Percentiles rank a stretch among this genome's conserved stretches.
phyloP scores from a whole-genome alignment of 2,888 invertebrate genomes.

The Drosophila merina region DNA sequence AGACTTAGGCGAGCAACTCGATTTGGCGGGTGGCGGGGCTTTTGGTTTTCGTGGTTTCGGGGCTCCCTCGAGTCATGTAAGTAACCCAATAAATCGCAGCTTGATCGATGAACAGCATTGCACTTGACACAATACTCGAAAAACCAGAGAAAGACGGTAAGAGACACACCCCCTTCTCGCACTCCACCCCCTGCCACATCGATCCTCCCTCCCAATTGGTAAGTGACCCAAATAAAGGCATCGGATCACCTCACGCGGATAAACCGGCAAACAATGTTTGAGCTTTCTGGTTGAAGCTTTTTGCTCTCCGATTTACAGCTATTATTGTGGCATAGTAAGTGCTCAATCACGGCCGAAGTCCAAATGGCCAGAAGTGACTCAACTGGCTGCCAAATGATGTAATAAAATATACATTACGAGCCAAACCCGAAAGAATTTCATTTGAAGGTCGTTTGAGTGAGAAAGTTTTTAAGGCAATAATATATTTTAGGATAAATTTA shows the following conservation, averaged over 20 bases:
- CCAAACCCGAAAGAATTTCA: constrained; percentile 59
- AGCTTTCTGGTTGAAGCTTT: constrained; percentile 70
- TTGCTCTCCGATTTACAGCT: constrained; percentile 36
- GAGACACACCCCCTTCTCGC: constrained; percentile 28
- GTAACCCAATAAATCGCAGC: constrained; percentile 72
- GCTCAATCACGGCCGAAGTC: constrained; percentile 63
- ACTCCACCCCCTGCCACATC: constrained; percentile 18
- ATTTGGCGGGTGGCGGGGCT: constrained; percentile 13
- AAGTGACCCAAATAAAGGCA: constrained; percentile 55
- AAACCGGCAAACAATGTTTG: constrained; percentile 36
- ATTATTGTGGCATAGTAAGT: constrained; percentile 60
- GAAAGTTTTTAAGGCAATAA: not conserved
- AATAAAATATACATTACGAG: constrained; percentile 37
- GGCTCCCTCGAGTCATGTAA: constrained; percentile 59
- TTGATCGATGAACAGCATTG: constrained; percentile 74
- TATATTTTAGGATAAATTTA: not conserved
- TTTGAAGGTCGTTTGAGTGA: constrained; percentile 32
- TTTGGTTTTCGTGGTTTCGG: constrained; percentile 8
- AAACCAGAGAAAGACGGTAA: constrained; percentile 13
- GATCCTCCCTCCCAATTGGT: not conserved
- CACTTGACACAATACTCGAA: constrained; percentile 67
- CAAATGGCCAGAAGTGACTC: constrained; percentile 52
- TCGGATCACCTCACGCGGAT: constrained; percentile 41
- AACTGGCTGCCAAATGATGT: constrained; percentile 65
- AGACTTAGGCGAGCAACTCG: constrained; percentile 75